These are phyloP conservation scores for Aldrovandia affinis DNA, from an alignment of 2,797 vertebrate species.

Conservation along the genomic window DNA sequence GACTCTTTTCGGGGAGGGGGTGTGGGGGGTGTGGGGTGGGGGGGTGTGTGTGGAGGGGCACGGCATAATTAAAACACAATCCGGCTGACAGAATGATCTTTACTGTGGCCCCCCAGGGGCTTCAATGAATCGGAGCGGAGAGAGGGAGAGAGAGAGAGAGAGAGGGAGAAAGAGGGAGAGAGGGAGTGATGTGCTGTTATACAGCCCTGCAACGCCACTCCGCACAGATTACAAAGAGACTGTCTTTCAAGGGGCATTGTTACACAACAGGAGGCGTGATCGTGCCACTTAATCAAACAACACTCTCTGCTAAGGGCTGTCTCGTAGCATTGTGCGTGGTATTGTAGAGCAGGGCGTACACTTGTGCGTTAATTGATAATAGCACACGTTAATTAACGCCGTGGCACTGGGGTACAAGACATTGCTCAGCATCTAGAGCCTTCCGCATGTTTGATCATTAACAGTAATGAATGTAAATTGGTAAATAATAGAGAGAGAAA, in stretches of 20 bases:
- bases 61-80: slow-evolving; percentile 70
- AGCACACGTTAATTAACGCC: slow-evolving; percentile 60
- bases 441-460: slow-evolving; percentile 65
- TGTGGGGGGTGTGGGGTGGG: neutral
- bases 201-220: neutral
- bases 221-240: slow-evolving; percentile 15
- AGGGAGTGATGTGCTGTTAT: neutral
- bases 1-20: slow-evolving; percentile 1
- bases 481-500: slow-evolving; percentile 52
- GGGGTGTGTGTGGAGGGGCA: slow-evolving; percentile 32
- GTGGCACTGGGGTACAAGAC: slow-evolving; percentile 55
- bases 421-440: slow-evolving; percentile 56
- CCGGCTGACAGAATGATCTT: slow-evolving; percentile 59
- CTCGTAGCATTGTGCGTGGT: slow-evolving; percentile 6
- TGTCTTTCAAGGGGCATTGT: slow-evolving; percentile 17
- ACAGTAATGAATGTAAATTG: slow-evolving; percentile 59
- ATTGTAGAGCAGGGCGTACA: neutral
- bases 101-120: slow-evolving; percentile 46
- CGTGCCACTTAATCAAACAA: slow-evolving; percentile 30
- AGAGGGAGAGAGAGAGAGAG: slow-evolving; percentile 14
- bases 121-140: slow-evolving; percentile 50
- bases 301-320: slow-evolving; percentile 19
- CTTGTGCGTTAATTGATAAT: slow-evolving; percentile 58
- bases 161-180: slow-evolving; percentile 25
- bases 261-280: slow-evolving; percentile 36